Evolutionary conservation across 2,888 invertebrate species (phyloP), one percentile per base, ranked within the genome.

Genomic region (Tetragonula carbonaria): DNA sequence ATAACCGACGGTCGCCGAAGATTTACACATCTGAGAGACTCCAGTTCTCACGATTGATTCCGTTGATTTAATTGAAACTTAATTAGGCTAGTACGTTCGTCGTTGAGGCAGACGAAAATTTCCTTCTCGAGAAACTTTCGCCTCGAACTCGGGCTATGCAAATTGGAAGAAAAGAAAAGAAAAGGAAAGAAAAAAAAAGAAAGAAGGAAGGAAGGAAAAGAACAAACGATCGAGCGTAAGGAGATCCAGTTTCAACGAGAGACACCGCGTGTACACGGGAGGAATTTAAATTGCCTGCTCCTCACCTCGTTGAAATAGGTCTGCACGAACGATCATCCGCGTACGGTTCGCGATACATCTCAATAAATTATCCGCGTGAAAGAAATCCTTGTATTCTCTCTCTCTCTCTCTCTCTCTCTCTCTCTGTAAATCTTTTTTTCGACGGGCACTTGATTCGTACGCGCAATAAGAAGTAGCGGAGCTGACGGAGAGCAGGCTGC

Each of bases 331-430:
- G 55, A 70, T 23, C 74, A 55, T 53, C 18, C 21, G 28, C 21
- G 33, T 50, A 50, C 67, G 23, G 50, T 66, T 21, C 33, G 71
- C 72, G 67, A 78, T 86, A 77, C 76, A 78, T 78, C 84, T 82
- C 81, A 55, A 75, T 75, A 84, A 88, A 80, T 82, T 75, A 75
- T 3, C 66, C 71, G 73, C 55, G 67, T 86, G 86, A 88, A 88
- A 88, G 87, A 87, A 86, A 86, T 84, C 88, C 65, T 88, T 88
- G 86, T 88, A 62, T 23, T 23, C 23, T 23, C 71, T 78, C 72
- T 51, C 71, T 51, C 71, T 59, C 71, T 78, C 72, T 51, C 71
- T 59, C 71, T 78, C 72, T 51, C 70, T 57, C 68, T 78, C 72
- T 51, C 71, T 59, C 71, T 78, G 81, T 73, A 74, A 82, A 86